Percentiles rank a stretch among this genome's conserved stretches.
Conservation (phyloP, 2,888 invertebrate genomes). For the Byasa hedistus region DNA sequence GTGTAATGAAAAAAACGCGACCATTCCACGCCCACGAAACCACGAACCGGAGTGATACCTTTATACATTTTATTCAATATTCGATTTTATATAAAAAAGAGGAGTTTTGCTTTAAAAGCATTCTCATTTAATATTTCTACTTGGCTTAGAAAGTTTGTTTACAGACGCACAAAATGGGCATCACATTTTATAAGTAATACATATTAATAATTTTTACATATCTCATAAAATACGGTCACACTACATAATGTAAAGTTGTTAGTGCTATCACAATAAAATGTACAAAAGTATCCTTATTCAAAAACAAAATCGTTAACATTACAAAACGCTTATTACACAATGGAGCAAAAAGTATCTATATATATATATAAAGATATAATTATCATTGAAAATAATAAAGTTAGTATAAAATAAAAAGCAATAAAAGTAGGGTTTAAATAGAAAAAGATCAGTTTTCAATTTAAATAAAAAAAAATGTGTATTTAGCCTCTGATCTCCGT, state of each 20-base stretch:
- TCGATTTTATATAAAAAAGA: background rate
- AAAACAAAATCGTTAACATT: background rate
- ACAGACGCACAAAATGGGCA: too few relatives aligned
- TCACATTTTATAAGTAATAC: too few relatives aligned
- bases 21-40: conserved; percentile 12
- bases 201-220: too few relatives aligned
- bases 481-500: too few relatives aligned
- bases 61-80: conserved; percentile 4
- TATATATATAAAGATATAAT: background rate
- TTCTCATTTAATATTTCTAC: too few relatives aligned
- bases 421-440: too few relatives aligned
- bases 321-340: background rate
- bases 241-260: too few relatives aligned
- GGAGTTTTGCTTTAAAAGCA: too few relatives aligned
- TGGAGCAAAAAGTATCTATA: background rate
- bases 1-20: conserved; percentile 42
- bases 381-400: background rate
- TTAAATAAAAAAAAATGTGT: background rate
- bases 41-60: conserved; percentile 12
- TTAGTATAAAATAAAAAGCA: background rate
- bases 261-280: conserved; percentile 11
- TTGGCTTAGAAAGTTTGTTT: too few relatives aligned
- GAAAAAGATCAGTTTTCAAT: background rate
- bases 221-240: too few relatives aligned
- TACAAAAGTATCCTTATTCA: conserved; percentile 10